Conservation (phyloP, 2,888 invertebrate genomes). For the Drosophila fungiperda region DNA sequence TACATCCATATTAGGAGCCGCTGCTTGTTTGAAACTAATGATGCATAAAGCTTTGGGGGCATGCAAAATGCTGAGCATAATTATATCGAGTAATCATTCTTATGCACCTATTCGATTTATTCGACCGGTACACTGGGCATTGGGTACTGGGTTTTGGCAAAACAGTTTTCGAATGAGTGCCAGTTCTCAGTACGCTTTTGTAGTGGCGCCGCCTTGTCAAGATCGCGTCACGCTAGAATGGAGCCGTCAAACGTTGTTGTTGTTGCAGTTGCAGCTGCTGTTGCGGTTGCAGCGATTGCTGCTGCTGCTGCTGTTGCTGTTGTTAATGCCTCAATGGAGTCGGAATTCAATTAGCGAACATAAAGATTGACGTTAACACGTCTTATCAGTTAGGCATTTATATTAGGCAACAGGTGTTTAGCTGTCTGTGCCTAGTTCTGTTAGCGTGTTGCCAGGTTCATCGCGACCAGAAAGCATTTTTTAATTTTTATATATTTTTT, state of each 20-base stretch:
- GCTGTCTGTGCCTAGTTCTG: constrained; percentile 10
- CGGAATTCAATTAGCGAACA: constrained; percentile 61
- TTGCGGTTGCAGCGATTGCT: not conserved
- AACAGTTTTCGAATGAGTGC: constrained; percentile 32
- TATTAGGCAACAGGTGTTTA: constrained; percentile 32
- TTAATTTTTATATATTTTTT: not conserved
- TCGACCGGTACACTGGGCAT: constrained; percentile 2
- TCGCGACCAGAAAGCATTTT: constrained; percentile 13
- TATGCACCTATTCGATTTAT: not conserved
- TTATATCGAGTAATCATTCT: constrained; percentile 23
- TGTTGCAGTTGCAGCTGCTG: constrained; percentile 20
- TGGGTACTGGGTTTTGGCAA: constrained; percentile 25
- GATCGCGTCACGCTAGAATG: constrained; percentile 67
- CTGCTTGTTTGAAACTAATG: constrained; percentile 41
- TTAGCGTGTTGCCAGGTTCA: constrained; percentile 11
- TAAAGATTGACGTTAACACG: constrained; percentile 35
- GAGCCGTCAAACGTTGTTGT: constrained; percentile 54
- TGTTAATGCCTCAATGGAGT: constrained; percentile 30
- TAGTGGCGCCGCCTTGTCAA: constrained; percentile 55
- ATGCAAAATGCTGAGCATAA: constrained; percentile 41
- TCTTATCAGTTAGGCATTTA: constrained; percentile 59
- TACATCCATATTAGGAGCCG: not conserved
- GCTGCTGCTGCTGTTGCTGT: constrained; percentile 9
- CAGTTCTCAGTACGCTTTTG: constrained; percentile 39
- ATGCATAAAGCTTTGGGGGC: constrained; percentile 35